Evolutionary conservation across 2,797 vertebrate genomes (phyloP), one percentile per base, ranked within the genome.

Genomic region (Myotis myotis): DNA sequence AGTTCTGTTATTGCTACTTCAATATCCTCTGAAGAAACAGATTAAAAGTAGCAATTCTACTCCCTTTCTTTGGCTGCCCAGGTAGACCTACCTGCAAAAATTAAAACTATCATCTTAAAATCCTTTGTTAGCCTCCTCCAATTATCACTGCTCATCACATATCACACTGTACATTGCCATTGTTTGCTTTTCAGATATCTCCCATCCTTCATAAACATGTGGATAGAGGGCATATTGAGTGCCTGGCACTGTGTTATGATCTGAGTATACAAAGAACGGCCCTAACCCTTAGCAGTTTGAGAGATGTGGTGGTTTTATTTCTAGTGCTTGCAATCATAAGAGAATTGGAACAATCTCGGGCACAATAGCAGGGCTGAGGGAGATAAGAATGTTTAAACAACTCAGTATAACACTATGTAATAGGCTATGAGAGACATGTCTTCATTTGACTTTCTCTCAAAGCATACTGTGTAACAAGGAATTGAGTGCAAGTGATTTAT

Each of bases 311-410:
- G 41, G 41, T 41, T 41, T 41, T 41, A 41, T 41, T 38, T 41
- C 41, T 41, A 41, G 41, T 41, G 41, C 41, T 41, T 41, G 41
- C 41, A 41, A 9, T 41, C 41, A 41, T 41, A 41, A 41, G 41
- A 41, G 8, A 41, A 41, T 41, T 41, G 41, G 41, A 41, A 41
- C 41, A 41, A 41, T 41, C 41, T 41, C 41, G 41, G 41, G 41
- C 41, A 41, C 41, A 41, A 41, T 41, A 41, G 41, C 41, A 41
- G 44, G 49, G 16, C 66, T 66, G 66, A 71, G 30, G 44, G 7
- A 25, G 70, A n/a, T 36, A 41, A 23, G 41, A 74, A 70, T 10
- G 23, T 87, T 84, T 93, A 70, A 94, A 91, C 78, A 92, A 66
- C 49, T n/a, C 28, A 81, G 22, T 79, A 86, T 15, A 44, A 3